phyloP scores from a whole-genome alignment of 2,113 vertebrate species.

The Protomyctophum bolini region DNA sequence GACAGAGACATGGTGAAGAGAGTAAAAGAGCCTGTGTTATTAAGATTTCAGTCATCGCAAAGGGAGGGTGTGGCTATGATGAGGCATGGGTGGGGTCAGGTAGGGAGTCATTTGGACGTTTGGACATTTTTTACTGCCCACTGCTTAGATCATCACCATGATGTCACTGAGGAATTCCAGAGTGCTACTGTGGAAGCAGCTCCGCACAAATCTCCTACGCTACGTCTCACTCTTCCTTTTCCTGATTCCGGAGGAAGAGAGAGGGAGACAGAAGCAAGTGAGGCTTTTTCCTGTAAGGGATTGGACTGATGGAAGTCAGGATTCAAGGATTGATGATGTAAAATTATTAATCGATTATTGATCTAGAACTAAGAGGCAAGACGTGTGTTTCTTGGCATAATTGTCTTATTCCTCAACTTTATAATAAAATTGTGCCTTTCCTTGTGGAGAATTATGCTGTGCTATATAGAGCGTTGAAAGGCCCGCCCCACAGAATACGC shows the following conservation, averaged over 20 bases:
- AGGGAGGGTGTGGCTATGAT: slow-evolving; percentile 13
- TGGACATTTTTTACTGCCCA: background rate
- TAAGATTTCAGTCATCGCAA: slow-evolving; percentile 19
- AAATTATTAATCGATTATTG: slow-evolving; percentile 16
- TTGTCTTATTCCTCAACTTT: slow-evolving; percentile 33
- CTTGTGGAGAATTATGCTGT: slow-evolving; percentile 9
- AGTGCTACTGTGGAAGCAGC: slow-evolving; percentile 26
- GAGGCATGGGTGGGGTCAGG: slow-evolving; percentile 34
- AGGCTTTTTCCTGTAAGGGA: background rate
- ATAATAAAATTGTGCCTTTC: background rate
- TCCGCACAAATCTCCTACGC: slow-evolving; percentile 12
- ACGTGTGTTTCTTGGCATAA: slow-evolving; percentile 50
- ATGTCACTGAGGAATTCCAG: slow-evolving; percentile 33
- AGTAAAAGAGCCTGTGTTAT: slow-evolving; percentile 11
- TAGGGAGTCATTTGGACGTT: background rate
- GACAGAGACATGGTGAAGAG: slow-evolving; percentile 16
- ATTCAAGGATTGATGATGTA: background rate
- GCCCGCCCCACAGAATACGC: slow-evolving; percentile 47
- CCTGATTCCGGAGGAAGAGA: slow-evolving; percentile 1
- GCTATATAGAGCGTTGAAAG: slow-evolving; percentile 24
- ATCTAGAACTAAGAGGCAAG: slow-evolving; percentile 9
- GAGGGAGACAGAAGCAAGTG: background rate
- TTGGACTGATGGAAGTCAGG: slow-evolving; percentile 10
- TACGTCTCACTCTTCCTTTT: slow-evolving; percentile 10
- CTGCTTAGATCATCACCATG: slow-evolving; percentile 18